Base-by-base conservation (phyloP, 1,140 invertebrate species). In the Thalassaphorura encarpata region DNA sequence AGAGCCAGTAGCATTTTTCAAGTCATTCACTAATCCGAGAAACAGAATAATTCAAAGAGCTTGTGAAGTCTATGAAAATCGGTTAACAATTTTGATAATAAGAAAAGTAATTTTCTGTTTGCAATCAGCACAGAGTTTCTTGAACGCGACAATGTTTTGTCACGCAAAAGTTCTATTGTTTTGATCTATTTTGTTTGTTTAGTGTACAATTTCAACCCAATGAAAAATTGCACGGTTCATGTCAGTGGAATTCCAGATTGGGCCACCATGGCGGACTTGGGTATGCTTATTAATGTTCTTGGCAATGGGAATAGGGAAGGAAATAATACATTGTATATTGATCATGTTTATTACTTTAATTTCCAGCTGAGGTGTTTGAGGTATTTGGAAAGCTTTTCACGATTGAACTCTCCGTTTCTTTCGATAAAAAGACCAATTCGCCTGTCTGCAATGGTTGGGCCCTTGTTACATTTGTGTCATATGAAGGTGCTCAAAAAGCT, bases 321-420 rank as follows among this genome's bases (percentile, higher is more conserved):
- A 36, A 36, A 36, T 11, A n/a, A 11, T 36, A 36, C 11, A 36
- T 36, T 36, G n/a, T n/a, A 36, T 11, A 36, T 36, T 36, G 33
- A n/a, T n/a, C n/a, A n/a, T n/a, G n/a, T n/a, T n/a, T n/a, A n/a
- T n/a, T n/a, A n/a, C n/a, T n/a, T n/a, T n/a, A n/a, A 36, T 36
- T 36, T 36, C 11, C 33, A 36, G 33, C n/a, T n/a, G n/a, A n/a
- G n/a, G n/a, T n/a, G n/a, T n/a, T n/a, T n/a, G n/a, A n/a, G n/a
- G n/a, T n/a, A n/a, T n/a, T n/a, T n/a, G n/a, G n/a, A 28, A 63
- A 60, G 45, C 45, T 63, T 5, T 63, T 56, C 36, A 60, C 40
- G 0, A 57, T 63, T 29, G 61, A 63, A 29, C 52, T 63, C 16
- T 63, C 57, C 6, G 58, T 60, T 2, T 29, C 36, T 42, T 23